Conservation (phyloP, 2,797 vertebrate species). For the Syndactyla subalaris region DNA sequence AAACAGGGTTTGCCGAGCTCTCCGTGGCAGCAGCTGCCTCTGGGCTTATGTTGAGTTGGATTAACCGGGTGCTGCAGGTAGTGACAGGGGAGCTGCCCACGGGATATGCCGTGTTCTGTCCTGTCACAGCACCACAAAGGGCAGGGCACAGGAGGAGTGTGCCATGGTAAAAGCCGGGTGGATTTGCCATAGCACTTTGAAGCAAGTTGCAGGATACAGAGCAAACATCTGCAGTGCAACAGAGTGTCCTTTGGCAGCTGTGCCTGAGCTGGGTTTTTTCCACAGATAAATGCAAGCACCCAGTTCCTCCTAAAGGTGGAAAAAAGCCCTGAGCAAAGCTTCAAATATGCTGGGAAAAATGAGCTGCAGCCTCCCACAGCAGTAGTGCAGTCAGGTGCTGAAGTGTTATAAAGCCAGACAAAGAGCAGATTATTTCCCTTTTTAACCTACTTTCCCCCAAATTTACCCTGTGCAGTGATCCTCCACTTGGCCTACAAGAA, state of each 20-base stretch:
- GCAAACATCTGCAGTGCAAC: background rate
- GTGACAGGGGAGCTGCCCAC: background rate
- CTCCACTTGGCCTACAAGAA: background rate
- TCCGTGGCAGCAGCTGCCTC: background rate
- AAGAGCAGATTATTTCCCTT: background rate
- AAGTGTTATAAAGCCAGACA: background rate
- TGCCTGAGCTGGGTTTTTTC: rapidly evolving
- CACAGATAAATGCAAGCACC: background rate
- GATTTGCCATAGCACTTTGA: rapidly evolving
- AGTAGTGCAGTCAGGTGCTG: background rate
- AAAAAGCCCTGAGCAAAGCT: background rate
- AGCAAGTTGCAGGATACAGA: background rate
- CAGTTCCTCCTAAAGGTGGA: background rate
- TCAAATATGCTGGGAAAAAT: background rate
- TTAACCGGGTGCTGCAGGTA: background rate
- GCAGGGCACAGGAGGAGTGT: rapidly evolving
- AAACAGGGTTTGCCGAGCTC: background rate
- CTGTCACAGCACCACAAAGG: background rate
- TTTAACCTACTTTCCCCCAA: background rate
- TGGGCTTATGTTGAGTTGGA: background rate
- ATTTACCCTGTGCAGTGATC: background rate
- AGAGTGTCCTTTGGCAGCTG: background rate
- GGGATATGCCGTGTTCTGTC: background rate
- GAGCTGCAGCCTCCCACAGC: background rate
- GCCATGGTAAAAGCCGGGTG: background rate